Base-by-base conservation (phyloP, 2,888 invertebrate species). In the Dione juno region DNA sequence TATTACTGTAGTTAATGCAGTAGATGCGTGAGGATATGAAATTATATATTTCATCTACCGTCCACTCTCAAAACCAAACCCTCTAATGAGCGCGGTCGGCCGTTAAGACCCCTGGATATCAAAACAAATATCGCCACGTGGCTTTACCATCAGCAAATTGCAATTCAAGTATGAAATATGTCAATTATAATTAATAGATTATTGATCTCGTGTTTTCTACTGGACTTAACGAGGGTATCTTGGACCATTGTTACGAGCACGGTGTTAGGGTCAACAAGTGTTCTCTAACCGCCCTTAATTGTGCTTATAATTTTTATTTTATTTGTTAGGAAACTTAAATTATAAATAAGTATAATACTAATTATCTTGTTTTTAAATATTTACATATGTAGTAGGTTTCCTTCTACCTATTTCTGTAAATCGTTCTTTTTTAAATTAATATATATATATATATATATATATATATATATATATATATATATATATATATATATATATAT, bases 161-260 rank as follows among this genome's bases (percentile, higher is more conserved):
- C 83, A 74, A 80, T 74, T 78, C 81, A 82, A 84, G 86, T 86
- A 86, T 84, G 88, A 88, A 92, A 92, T 91, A 91, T 92, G 92
- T 92, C 92, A 92, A 92, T 91, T 92, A 92, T 91, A 90, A 92
- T 91, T 90, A 91, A 92, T 90, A 87, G 88, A 87, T 86, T 87
- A 89, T 88, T 87, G 84, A 82, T 84, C 83, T 84, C 83, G 84
- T 83, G 86, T 87, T 86, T 87, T 87, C 81, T 77, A 72, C 81
- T 82, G 81, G 81, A 83, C 80, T 72, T 79, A 81, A 84, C 80
- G 79, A 84, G 83, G 77, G 37, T 40, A 40, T 78, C 74, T 77
- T 75, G 61, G 69, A 71, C 66, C 65, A 72, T 77, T 78, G 75
- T 76, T 64, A 28, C 43, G 58, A 14, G 28, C 68, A 69, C 43